Conservation (phyloP, 1,140 invertebrate species). For the Drosophila melanica region DNA sequence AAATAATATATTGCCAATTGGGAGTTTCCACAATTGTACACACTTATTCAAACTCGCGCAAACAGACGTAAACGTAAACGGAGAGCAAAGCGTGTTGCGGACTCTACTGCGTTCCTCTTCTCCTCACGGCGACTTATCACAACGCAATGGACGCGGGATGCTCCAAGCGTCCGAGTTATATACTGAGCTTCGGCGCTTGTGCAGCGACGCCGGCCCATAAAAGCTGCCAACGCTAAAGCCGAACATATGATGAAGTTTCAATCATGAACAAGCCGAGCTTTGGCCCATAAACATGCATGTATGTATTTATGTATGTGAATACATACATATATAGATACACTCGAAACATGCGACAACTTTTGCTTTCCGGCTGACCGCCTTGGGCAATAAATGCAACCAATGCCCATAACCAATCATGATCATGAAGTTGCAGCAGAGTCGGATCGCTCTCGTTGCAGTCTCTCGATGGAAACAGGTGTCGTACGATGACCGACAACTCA, state of each 20-base stretch:
- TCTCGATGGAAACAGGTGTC: conserved; percentile 7
- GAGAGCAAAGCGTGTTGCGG: conserved; percentile 18
- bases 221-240: conserved; percentile 37
- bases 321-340: not conserved
- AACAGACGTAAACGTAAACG: conserved; percentile 16
- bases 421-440: conserved; percentile 22
- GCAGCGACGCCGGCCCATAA: conserved; percentile 13
- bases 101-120: conserved; percentile 13
- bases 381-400: conserved; percentile 31
- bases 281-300: conserved; percentile 40
- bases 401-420: conserved; percentile 34
- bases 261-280: conserved; percentile 31
- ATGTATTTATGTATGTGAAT: not conserved
- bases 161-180: conserved; percentile 60
- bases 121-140: conserved; percentile 69
- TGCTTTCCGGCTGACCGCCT: conserved; percentile 44
- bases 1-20: conserved; percentile 32
- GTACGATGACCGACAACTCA: conserved; percentile 35
- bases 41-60: conserved; percentile 18
- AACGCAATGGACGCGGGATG: conserved; percentile 65
- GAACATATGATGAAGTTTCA: conserved; percentile 20
- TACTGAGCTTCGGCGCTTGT: conserved; percentile 57
- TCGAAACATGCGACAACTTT: conserved; percentile 28
- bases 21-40: conserved; percentile 21
- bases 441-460: not conserved